These are phyloP conservation scores for Neoaliturus tenellus DNA, from an alignment of 2,888 invertebrate species.

Conservation along the genomic window DNA sequence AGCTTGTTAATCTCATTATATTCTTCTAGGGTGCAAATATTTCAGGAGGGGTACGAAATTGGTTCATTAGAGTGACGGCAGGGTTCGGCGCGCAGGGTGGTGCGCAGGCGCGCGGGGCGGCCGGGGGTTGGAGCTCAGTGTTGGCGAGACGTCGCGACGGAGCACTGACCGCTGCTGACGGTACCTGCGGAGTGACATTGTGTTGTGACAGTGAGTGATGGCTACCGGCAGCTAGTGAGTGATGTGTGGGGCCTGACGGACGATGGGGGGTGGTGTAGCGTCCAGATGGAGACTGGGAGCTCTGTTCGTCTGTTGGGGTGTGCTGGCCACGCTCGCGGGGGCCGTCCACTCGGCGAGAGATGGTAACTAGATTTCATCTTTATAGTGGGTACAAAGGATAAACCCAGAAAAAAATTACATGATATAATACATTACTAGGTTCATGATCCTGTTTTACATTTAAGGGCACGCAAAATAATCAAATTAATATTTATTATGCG, in stretches of 20 bases:
- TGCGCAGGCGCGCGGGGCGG: conserved; percentile 23
- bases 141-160: conserved; percentile 9
- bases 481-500: too few species aligned
- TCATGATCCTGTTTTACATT: too few species aligned
- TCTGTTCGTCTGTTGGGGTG: conserved; percentile 59
- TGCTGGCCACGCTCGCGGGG: conserved; percentile 60
- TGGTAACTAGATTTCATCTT: conserved; percentile 46
- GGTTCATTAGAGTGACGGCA: conserved; percentile 44
- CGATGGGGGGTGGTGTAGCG: conserved; percentile 25
- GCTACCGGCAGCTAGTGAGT: neutral
- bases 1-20: conserved; percentile 31
- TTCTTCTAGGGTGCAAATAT: conserved; percentile 24
- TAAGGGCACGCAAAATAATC: too few species aligned
- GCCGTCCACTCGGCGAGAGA: conserved; percentile 63
- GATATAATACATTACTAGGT: too few species aligned
- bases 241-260: neutral
- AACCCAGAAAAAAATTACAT: too few species aligned
- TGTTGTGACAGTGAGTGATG: neutral
- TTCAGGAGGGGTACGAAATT: conserved; percentile 24
- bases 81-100: conserved; percentile 33
- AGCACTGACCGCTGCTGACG: neutral
- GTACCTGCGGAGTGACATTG: neutral
- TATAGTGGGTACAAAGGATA: too few species aligned
- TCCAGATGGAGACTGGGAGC: conserved; percentile 57
- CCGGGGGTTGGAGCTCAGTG: neutral